These are phyloP conservation scores for Hyperoplus immaculatus DNA, from an alignment of 2,797 vertebrate genomes.

Conservation along the genomic window DNA sequence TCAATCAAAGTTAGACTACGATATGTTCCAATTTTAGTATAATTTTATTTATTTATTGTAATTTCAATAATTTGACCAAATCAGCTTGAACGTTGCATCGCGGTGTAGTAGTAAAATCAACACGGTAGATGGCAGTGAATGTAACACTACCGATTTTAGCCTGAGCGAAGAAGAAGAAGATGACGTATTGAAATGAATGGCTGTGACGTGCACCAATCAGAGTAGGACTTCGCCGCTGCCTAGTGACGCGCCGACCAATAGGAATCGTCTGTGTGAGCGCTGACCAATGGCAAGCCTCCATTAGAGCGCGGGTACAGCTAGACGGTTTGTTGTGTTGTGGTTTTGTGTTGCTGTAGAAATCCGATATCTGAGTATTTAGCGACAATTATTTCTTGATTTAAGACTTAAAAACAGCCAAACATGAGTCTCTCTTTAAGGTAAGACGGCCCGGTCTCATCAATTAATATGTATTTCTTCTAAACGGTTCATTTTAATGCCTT, in stretches of 20 bases:
- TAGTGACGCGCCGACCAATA: slow-evolving; percentile 63
- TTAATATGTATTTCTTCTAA: accelerated
- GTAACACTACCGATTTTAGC: background rate
- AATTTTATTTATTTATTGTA: too few species aligned
- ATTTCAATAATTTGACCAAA: too few species aligned
- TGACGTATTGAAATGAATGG: accelerated
- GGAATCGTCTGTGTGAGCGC: slow-evolving; percentile 44
- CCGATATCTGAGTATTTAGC: background rate
- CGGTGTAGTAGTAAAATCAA: too few species aligned
- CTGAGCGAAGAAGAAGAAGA: background rate
- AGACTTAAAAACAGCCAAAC: accelerated
- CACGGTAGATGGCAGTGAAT: background rate
- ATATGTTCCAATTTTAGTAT: too few species aligned
- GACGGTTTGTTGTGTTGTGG: slow-evolving; percentile 49
- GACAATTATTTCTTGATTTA: background rate
- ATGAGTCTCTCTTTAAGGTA: slow-evolving; percentile 74
- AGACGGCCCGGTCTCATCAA: accelerated
- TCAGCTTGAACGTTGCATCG: too few species aligned
- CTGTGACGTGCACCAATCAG: slow-evolving; percentile 52
- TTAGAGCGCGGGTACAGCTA: slow-evolving; percentile 53
- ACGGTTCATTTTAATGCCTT: accelerated
- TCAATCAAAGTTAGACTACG: too few species aligned
- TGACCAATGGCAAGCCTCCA: slow-evolving; percentile 55
- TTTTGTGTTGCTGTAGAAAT: too few species aligned
- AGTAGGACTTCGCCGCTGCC: slow-evolving; percentile 34